These are phyloP conservation scores for Tachysurus fulvidraco DNA, from an alignment of 2,113 vertebrate genomes.

Conservation along the genomic window DNA sequence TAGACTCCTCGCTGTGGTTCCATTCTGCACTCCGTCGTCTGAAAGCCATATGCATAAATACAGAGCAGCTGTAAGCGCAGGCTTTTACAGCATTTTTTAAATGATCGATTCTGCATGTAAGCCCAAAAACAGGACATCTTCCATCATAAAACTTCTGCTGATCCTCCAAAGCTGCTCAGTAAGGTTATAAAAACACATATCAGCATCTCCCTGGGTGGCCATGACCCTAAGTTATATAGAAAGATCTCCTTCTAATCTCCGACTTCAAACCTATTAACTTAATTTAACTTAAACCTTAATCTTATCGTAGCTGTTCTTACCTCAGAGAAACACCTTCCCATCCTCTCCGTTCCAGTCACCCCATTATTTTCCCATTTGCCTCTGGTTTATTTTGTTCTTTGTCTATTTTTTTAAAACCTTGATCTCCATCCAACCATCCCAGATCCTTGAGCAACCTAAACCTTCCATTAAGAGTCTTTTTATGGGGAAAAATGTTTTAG, in stretches of 20 bases:
- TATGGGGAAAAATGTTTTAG: not conserved
- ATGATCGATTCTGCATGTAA: not conserved
- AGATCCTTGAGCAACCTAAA: not conserved
- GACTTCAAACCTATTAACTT: not conserved
- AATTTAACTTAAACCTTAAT: not conserved
- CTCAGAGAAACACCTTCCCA: not conserved
- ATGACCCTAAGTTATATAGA: not conserved
- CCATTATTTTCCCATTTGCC: not conserved
- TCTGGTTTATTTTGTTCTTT: not conserved
- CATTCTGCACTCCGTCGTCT: not conserved
- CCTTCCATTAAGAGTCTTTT: not conserved
- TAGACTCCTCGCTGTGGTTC: not conserved
- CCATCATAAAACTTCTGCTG: not conserved
- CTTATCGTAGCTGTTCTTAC: no score
- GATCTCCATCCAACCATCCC: not conserved
- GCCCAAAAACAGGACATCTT: not conserved
- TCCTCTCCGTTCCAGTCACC: not conserved
- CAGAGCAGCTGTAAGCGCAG: not conserved
- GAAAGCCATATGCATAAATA: not conserved
- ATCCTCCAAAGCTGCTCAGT: not conserved
- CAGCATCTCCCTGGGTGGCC: not conserved
- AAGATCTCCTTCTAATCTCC: not conserved
- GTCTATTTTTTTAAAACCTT: not conserved
- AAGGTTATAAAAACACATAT: not conserved
- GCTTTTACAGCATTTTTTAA: not conserved